A percentile compares a stretch with the other conserved stretches of the same genome.
Conservation (phyloP, 2,888 invertebrate genomes). For the Parnassius smintheus region DNA sequence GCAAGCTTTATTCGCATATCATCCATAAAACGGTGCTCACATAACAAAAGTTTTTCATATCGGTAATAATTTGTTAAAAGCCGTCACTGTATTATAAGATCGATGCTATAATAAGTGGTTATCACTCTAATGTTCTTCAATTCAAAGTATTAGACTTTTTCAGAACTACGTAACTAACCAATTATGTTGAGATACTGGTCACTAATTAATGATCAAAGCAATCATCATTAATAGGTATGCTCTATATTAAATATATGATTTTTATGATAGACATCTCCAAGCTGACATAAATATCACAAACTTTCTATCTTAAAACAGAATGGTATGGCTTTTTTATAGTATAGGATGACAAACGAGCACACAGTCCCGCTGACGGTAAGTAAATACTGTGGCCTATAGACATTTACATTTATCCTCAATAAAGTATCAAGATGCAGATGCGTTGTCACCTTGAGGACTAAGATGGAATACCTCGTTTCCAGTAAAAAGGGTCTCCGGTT, state of each 20-base stretch:
- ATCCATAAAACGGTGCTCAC: slow-evolving; percentile 24
- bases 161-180: slow-evolving; percentile 12
- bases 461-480: too few species aligned
- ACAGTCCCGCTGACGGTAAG: too few species aligned
- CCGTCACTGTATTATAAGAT: slow-evolving; percentile 6
- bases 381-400: too few species aligned
- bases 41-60: slow-evolving; percentile 14
- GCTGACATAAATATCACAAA: too few species aligned
- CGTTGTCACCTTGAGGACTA: too few species aligned
- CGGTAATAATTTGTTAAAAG: slow-evolving; percentile 8
- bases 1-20: slow-evolving; percentile 21
- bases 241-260: neutral
- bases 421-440: too few species aligned
- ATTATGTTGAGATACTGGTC: neutral
- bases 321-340: too few species aligned
- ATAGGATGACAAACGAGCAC: too few species aligned
- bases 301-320: too few species aligned
- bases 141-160: slow-evolving; percentile 16
- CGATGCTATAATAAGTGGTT: slow-evolving; percentile 2
- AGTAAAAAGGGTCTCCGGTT: too few species aligned
- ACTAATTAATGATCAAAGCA: neutral
- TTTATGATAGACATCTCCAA: neutral
- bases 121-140: slow-evolving; percentile 9
- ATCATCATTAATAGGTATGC: neutral
- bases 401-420: too few species aligned